Evolutionary conservation across 2,113 vertebrate genomes (phyloP), one percentile per base, ranked within the genome.

Genomic region (Carassius carassius): DNA sequence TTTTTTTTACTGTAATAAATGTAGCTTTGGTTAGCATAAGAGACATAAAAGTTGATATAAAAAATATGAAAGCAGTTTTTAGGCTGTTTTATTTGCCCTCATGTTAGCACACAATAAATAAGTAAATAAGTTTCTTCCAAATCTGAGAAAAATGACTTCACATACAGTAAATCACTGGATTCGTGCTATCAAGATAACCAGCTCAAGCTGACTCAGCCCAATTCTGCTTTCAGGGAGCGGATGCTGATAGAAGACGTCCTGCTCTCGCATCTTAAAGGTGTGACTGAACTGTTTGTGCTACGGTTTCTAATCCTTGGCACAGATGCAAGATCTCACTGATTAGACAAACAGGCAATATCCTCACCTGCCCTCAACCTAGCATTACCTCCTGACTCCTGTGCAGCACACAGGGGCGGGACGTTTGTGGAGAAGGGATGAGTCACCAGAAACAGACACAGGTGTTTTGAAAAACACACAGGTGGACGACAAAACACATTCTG

Each of bases 191-290:
- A 37, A 54, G 54, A 76, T 51, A 70, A 86, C 16, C 60, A 35
- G 47, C 29, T 41, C 63, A 78, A 79, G 29, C 78, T 87, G 84
- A 90, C 79, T 87, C 74, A 80, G 81, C 75, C 6, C 3, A 1
- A 3, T 23, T 60, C 29, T 77, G 9, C 29, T 32, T 25, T 51
- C 7, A 51, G 73, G 49, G 10, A 77, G 29, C 7, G 41, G 16
- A 16, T 47, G 23, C 16, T 21, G 10, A 29, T 78, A 58, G 29
- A 32, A 78, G 75, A 25, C 29, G 3, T 19, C 16, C 6, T 44
- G 51, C 17, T 47, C 72, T 78, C 10, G 73, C 5, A 17, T 69
- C 60, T 84, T 35, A 85, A 78, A 60, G 85, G 86, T 85, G 85
- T 85, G 82, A 76, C 86, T 1, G 3, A 87, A 56, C n/a, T 17